A percentile compares a stretch with the other conserved stretches of the same genome.
phyloP scores from a whole-genome alignment of 2,888 invertebrate species.

The Sphaeridia pumilis region DNA sequence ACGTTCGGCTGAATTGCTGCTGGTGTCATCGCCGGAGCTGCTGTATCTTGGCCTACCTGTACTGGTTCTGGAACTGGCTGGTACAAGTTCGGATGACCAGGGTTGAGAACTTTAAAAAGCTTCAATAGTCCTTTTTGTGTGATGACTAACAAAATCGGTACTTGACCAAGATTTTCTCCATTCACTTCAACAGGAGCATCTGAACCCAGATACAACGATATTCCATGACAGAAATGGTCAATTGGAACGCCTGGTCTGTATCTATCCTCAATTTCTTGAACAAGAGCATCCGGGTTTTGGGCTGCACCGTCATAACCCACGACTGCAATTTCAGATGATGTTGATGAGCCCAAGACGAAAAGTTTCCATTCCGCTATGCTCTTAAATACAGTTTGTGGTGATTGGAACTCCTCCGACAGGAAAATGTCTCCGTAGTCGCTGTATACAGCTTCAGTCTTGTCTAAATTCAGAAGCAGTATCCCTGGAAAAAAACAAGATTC shows the following conservation, averaged over 20 bases:
- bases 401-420: slow-evolving; percentile 6
- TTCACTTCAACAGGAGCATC: not conserved
- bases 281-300: slow-evolving; percentile 2
- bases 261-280: slow-evolving; percentile 13
- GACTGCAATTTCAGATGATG: slow-evolving; percentile 4
- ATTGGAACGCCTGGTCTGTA: slow-evolving; percentile 9
- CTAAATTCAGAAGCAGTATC: slow-evolving; percentile 10
- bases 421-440: slow-evolving; percentile 13
- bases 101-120: slow-evolving; percentile 3
- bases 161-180: slow-evolving; percentile 1
- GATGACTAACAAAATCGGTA: slow-evolving; percentile 1
- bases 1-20: no score
- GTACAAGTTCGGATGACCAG: slow-evolving; percentile 3
- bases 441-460: slow-evolving; percentile 8
- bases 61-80: slow-evolving; percentile 2
- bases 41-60: not conserved
- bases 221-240: slow-evolving; percentile 11
- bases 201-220: slow-evolving; percentile 4
- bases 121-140: slow-evolving; percentile 9
- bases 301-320: slow-evolving; percentile 2
- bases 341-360: slow-evolving; percentile 7
- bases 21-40: not conserved
- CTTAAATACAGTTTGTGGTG: slow-evolving; percentile 3
- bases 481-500: slow-evolving; percentile 6
- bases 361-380: slow-evolving; percentile 8